A percentile compares a stretch with the other conserved stretches of the same genome.
Evolutionary conservation across 1,140 invertebrate species (phyloP).

Genomic region (Rhyzopertha dominica): DNA sequence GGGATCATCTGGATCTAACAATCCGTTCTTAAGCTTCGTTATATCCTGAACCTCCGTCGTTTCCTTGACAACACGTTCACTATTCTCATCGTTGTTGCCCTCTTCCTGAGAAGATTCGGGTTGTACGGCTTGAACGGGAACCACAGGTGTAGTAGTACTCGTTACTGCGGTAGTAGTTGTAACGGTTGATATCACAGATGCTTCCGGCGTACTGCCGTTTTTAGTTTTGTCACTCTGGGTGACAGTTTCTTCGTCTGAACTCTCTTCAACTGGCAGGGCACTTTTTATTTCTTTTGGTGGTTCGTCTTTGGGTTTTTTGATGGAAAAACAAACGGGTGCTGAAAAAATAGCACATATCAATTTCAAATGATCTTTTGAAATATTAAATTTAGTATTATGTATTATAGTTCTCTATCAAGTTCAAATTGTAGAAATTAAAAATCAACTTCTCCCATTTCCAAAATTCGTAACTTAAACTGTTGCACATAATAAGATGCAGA

Average conservation of each 20-base stretch:
- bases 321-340: slow-evolving; percentile 74
- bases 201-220: background rate
- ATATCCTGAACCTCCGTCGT: slow-evolving; percentile 15
- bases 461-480: no score
- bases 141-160: slow-evolving; percentile 35
- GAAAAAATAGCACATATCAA: no score
- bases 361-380: no score
- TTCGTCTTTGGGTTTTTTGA: slow-evolving; percentile 71
- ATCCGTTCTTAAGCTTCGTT: slow-evolving; percentile 27
- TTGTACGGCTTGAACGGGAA: no score
- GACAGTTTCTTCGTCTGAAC: slow-evolving; percentile 61
- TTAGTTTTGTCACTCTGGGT: slow-evolving; percentile 40
- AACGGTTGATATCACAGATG: no score
- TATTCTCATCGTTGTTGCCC: slow-evolving; percentile 6
- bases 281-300: slow-evolving; percentile 60
- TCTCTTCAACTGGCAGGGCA: slow-evolving; percentile 66
- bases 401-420: no score
- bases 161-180: no score
- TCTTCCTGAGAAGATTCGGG: no score
- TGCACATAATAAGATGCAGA: no score
- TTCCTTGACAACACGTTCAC: slow-evolving; percentile 4
- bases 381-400: no score
- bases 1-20: slow-evolving; percentile 32
- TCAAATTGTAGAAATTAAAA: no score
- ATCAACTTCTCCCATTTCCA: no score